These are phyloP conservation scores for Drosophila chauvacae DNA, from an alignment of 1,140 invertebrate species.

Conservation along the genomic window DNA sequence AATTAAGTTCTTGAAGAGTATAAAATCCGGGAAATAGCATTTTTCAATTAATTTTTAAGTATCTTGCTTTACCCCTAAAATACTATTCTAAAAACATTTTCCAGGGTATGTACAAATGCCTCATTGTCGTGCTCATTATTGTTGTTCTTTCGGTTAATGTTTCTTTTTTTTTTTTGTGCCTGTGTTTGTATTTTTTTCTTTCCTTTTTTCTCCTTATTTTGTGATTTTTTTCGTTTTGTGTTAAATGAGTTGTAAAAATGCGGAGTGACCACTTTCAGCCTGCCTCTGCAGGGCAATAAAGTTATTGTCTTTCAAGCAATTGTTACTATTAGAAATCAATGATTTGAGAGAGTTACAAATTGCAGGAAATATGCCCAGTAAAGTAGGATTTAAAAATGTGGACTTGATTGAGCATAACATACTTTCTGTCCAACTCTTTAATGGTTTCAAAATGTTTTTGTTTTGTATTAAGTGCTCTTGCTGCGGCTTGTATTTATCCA, in stretches of 20 bases:
- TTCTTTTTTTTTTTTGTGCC: background rate
- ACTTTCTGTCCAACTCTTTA: too few species aligned
- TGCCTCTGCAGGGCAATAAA: background rate
- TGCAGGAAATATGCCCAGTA: background rate
- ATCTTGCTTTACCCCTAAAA: background rate
- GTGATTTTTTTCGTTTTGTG: conserved; percentile 15
- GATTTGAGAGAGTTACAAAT: background rate
- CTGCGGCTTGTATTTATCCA: conserved; percentile 17
- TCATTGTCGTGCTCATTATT: conserved; percentile 50
- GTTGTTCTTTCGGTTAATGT: conserved; percentile 46
- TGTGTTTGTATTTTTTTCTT: background rate
- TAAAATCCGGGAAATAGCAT: background rate
- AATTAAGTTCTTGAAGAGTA: background rate
- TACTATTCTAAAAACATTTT: background rate
- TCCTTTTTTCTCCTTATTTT: background rate
- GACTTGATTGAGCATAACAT: too few species aligned
- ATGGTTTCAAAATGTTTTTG: background rate
- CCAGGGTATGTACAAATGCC: background rate
- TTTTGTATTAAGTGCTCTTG: conserved; percentile 26
- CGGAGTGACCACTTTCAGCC: conserved; percentile 46
- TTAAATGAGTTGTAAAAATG: conserved; percentile 80
- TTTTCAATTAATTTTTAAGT: too few species aligned
- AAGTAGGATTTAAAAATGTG: background rate
- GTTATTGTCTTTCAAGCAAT: background rate
- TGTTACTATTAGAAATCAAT: background rate